These are phyloP conservation scores for Balearica regulorum DNA, from an alignment of 2,797 vertebrate genomes.

Conservation along the genomic window DNA sequence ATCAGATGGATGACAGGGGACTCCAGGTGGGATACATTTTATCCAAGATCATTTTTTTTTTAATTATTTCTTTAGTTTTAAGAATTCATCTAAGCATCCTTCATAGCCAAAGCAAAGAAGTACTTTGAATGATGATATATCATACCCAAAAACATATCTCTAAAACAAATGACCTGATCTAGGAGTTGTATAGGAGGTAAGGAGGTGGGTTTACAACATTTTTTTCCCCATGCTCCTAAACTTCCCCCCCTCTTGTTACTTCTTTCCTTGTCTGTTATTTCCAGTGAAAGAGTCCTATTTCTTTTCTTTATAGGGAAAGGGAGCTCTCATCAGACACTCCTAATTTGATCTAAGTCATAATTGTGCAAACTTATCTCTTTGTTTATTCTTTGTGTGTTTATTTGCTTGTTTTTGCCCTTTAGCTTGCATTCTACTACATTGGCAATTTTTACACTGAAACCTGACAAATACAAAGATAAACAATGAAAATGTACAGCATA, in stretches of 20 bases:
- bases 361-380: background rate
- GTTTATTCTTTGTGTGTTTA: background rate
- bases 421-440: background rate
- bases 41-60: background rate
- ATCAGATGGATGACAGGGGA: background rate
- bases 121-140: background rate
- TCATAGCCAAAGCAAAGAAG: background rate
- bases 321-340: rapidly evolving
- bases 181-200: background rate
- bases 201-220: background rate
- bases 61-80: background rate
- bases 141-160: too few species aligned
- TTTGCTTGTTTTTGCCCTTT: background rate
- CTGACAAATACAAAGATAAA: background rate
- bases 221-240: background rate
- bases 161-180: background rate
- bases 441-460: background rate
- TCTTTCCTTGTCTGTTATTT: background rate
- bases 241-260: background rate
- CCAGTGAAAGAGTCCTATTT: background rate
- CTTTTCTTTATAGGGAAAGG: background rate
- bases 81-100: too few species aligned
- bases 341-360: background rate
- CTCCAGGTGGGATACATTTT: background rate
- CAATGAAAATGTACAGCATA: background rate